phyloP scores from a whole-genome alignment of 2,888 invertebrate species.

The Trimorus sp. region DNA sequence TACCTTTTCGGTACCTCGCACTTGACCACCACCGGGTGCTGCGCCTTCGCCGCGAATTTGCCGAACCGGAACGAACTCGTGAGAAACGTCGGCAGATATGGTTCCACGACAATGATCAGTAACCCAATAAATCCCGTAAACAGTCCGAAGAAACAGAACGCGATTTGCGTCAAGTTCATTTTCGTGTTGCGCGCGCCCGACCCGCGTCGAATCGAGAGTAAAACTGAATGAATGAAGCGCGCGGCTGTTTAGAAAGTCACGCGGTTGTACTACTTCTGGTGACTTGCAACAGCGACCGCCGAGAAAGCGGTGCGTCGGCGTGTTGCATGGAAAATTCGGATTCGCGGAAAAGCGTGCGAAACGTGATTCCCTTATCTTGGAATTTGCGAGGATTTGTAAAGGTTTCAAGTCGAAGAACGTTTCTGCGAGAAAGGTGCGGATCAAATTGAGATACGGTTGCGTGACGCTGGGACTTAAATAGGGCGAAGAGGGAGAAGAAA shows the following conservation, averaged over 20 bases:
- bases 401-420: too few relatives aligned
- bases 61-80: slow-evolving; percentile 88
- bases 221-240: slow-evolving; percentile 1
- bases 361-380: too few relatives aligned
- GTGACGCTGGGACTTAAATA: too few relatives aligned
- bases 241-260: slow-evolving; percentile 56
- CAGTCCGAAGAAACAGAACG: slow-evolving; percentile 71
- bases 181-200: slow-evolving; percentile 17
- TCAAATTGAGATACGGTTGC: too few relatives aligned
- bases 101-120: slow-evolving; percentile 86
- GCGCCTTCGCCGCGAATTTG: slow-evolving; percentile 85
- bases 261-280: slow-evolving; percentile 45
- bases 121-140: slow-evolving; percentile 83
- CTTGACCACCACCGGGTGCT: slow-evolving; percentile 78
- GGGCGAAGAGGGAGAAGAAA: too few relatives aligned
- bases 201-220: slow-evolving; percentile 26
- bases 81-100: slow-evolving; percentile 86
- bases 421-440: too few relatives aligned
- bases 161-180: slow-evolving; percentile 74
- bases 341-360: too few relatives aligned
- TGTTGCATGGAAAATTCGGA: too few relatives aligned
- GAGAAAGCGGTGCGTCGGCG: too few relatives aligned
- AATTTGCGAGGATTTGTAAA: too few relatives aligned
- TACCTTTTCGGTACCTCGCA: slow-evolving; percentile 88
- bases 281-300: too few relatives aligned